Base-by-base conservation (phyloP, 2,113 vertebrate genomes). In the Boleophthalmus pectinirostris region DNA sequence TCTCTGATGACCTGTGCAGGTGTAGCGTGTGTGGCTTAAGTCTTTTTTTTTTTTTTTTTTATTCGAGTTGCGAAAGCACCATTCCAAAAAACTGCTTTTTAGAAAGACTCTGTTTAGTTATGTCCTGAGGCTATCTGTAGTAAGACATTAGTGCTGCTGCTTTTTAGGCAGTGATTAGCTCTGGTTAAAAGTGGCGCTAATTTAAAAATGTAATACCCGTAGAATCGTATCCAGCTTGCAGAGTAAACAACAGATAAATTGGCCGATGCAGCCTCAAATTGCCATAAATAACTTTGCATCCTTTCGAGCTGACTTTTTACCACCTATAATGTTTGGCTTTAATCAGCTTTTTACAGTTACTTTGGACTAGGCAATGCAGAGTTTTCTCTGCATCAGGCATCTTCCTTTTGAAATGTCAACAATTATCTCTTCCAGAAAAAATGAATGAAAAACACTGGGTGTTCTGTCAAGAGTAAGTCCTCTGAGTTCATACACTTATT, bases 231-330 rank as follows among this genome's bases (percentile, higher is more conserved):
- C 45, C 65, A 84, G 79, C 81, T 75, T 73, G 67, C 72, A 72
- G 74, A 82, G 60, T 70, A 83, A 85, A 87, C 80, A 79, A 72
- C 70, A 81, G 72, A 79, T 85, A 86, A 82, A 4, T 82, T 72
- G 64, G 73, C 75, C 78, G 68, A 84, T 72, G 51, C 16, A 10
- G 73, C 79, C 73, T 29, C 56, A 61, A 75, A 85, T 81, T 81
- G 51, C 80, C 70, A 61, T 75, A 56, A 79, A 77, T 51, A 12
- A 58, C 78, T 79, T 80, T 64, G 25, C 75, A 57, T 14, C 63
- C 77, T 58, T 78, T 65, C 73, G 56, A 74, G 70, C 60, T 73
- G 56, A 35, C 49, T 65, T 84, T 64, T 74, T 49, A 58, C 67
- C 25, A 73, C 58, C 10, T 61, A 51, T 24, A 76, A 73, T 73